Percentiles rank a stretch among this genome's conserved stretches.
These are phyloP conservation scores for Pangasius krempfi DNA, from an alignment of 2,797 vertebrate genomes.

Conservation along the genomic window DNA sequence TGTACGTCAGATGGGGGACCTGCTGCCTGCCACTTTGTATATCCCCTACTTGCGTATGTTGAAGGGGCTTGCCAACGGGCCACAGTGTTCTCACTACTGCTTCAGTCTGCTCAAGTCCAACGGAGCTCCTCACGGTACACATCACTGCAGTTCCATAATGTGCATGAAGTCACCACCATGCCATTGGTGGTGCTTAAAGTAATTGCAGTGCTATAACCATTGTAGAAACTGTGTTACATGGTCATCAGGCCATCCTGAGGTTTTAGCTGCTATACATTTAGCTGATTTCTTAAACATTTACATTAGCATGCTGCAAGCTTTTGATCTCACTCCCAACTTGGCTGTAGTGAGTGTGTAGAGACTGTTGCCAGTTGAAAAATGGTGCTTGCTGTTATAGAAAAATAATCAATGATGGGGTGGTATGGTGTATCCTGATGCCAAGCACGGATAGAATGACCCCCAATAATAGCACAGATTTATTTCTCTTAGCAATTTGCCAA, in stretches of 20 bases:
- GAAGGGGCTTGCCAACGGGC: conserved; percentile 89
- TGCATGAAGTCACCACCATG: not conserved
- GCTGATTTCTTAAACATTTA: not conserved
- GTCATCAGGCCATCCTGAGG: not conserved
- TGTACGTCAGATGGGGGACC: conserved; percentile 98
- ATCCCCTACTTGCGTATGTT: conserved; percentile 96
- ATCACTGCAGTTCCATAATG: not conserved
- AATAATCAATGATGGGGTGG: not conserved
- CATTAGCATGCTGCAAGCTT: not conserved
- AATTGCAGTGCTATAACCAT: not conserved
- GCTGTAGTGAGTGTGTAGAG: not conserved
- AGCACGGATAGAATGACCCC: not conserved
- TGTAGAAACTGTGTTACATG: not conserved
- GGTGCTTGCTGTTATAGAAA: not conserved
- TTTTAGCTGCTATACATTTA: not conserved
- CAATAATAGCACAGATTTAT: not conserved
- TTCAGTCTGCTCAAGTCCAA: conserved; percentile 97
- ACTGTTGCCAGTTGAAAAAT: not conserved
- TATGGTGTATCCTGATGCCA: not conserved
- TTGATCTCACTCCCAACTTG: not conserved
- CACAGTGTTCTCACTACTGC: conserved; percentile 96
- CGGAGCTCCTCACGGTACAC: conserved; percentile 91
- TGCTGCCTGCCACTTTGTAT: conserved; percentile 93
- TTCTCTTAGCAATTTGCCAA: not conserved
- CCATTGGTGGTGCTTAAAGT: not conserved